A percentile compares a stretch with the other conserved stretches of the same genome.
Conservation (phyloP, 2,797 vertebrate species). For the Paratrypauchen microcephalus region DNA sequence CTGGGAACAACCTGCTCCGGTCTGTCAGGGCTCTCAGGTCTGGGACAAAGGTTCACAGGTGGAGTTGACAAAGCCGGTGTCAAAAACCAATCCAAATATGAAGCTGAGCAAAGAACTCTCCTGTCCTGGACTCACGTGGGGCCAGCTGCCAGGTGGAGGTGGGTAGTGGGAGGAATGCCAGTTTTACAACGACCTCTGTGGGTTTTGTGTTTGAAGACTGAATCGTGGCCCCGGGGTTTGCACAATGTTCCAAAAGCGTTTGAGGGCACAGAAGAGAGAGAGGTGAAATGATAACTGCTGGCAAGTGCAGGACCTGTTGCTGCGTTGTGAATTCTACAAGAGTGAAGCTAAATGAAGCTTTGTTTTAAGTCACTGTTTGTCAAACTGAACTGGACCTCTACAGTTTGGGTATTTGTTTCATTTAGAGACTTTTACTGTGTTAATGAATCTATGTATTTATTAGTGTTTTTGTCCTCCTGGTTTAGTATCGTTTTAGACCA, state of each 20-base stretch:
- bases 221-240: not conserved
- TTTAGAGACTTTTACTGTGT: too few species aligned
- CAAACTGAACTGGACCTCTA: too few species aligned
- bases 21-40: not conserved
- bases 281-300: not conserved
- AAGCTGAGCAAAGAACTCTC: not conserved
- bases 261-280: not conserved
- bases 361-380: not conserved
- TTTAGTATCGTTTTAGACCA: too few species aligned
- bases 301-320: not conserved
- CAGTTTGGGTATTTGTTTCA: too few species aligned
- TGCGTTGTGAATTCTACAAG: not conserved
- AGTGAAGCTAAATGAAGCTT: not conserved
- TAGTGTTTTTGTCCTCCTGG: too few species aligned
- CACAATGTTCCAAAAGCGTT: not conserved
- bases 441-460: too few species aligned
- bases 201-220: not conserved
- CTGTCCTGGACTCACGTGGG: not conserved
- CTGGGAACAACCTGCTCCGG: constrained; percentile 5
- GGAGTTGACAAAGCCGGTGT: constrained; percentile 1
- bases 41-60: not conserved
- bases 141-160: constrained; percentile 1
- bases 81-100: constrained; percentile 1
- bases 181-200: constrained; percentile 6
- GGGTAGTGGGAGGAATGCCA: not conserved